These are phyloP conservation scores for Takifugu flavidus DNA, from an alignment of 2,113 vertebrate genomes.

Conservation along the genomic window DNA sequence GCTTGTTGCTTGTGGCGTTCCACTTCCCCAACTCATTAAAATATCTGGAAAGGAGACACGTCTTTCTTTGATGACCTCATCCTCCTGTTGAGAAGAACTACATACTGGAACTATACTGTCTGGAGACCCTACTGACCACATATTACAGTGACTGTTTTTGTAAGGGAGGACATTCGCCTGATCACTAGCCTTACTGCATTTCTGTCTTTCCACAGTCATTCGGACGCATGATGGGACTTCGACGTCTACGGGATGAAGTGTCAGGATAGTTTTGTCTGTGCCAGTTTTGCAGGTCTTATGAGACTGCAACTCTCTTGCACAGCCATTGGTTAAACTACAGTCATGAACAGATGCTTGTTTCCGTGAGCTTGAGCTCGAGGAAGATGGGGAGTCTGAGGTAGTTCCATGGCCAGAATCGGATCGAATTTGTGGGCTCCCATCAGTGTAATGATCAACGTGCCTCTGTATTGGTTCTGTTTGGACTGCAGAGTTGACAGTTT, in stretches of 20 bases:
- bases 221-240: background rate
- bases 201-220: background rate
- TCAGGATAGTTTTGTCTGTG: rapidly evolving
- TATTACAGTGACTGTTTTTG: constrained; percentile 6
- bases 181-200: background rate
- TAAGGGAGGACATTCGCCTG: background rate
- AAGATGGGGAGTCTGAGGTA: constrained; percentile 20
- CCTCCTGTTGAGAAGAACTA: constrained; percentile 47
- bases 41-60: constrained; percentile 43
- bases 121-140: constrained; percentile 40
- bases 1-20: background rate
- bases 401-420: constrained; percentile 62
- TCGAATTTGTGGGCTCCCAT: background rate
- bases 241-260: background rate
- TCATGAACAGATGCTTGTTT: constrained; percentile 2
- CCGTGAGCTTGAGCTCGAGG: constrained; percentile 25
- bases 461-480: constrained; percentile 50
- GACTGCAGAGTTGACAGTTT: constrained; percentile 52
- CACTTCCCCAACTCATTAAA: constrained; percentile 33
- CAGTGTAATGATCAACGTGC: background rate
- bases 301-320: background rate
- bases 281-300: background rate
- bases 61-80: constrained; percentile 34
- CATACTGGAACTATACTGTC: constrained; percentile 23
- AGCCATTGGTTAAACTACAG: background rate